Base-by-base conservation (phyloP, 2,888 invertebrate species). In the Thysanoteuthis rhombus region DNA sequence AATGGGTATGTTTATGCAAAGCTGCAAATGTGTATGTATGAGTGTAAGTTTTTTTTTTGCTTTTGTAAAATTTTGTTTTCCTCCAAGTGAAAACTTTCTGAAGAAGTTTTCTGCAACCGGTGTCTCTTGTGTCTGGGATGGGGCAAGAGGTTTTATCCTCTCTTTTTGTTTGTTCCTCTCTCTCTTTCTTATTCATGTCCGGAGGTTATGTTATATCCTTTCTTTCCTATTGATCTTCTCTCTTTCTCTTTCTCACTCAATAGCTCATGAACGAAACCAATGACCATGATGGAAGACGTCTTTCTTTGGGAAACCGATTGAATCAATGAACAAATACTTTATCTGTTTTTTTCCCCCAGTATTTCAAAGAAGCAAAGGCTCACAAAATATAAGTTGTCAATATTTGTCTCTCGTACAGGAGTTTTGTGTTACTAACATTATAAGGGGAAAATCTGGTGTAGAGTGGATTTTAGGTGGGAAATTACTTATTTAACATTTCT, bases 371-470 rank as follows among this genome's bases (percentile, higher is more conserved):
- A n/a, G 8, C 12, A 75, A 75, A 75, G 32, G 32, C 10, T 1
- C 32, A n/a, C 10, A 75, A 12, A n/a, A n/a, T n/a, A 36, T n/a
- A 75, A 36, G 75, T 4, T n/a, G n/a, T n/a, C 8, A 1, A 10
- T 75, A 36, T 75, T 75, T 36, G n/a, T 75, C 75, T n/a, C 75
- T n/a, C 19, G 16, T 16, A 75, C n/a, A 96, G 96, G 95, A 94
- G 75, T 94, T 96, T 22, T 96, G 95, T 92, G 93, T 97, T 42
- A 97, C 97, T 42, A 97, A 97, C 94, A 97, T 97, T 94, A 97
- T 97, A 0, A 95, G 96, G 93, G 97, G 97, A 16, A 97, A 97
- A 94, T 95, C 97, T 47, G 96, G 96, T 12, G 96, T 96, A 0
- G 96, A 96, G 93, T 97, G 97, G 97, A 96, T 95, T 93, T 95